Evolutionary conservation across 2,888 invertebrate genomes (phyloP).

Genomic region (Hirudinaria manillensis): DNA sequence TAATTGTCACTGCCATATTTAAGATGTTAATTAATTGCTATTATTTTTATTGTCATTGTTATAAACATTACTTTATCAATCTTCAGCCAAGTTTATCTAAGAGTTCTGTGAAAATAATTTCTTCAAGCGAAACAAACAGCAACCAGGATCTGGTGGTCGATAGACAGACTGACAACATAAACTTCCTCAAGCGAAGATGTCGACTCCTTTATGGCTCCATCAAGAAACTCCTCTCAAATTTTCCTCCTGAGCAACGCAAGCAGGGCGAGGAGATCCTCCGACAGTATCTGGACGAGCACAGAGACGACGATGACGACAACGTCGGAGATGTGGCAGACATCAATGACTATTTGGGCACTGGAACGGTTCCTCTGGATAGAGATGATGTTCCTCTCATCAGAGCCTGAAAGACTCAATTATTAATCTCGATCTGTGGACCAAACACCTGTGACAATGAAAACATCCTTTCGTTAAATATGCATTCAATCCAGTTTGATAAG

Average conservation of each 20-base stretch:
- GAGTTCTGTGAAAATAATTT: not conserved
- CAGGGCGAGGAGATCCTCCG: not conserved
- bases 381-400: conserved; percentile 10
- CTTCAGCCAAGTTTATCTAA: too few species aligned
- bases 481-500: too few species aligned
- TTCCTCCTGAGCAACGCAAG: conserved; percentile 7
- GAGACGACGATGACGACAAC: conserved; percentile 2
- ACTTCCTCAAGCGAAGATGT: conserved; percentile 4
- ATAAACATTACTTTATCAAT: too few species aligned
- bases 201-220: not conserved
- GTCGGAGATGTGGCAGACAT: not conserved
- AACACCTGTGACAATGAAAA: too few species aligned
- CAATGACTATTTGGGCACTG: not conserved
- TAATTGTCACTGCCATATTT: too few species aligned
- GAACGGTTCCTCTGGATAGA: not conserved
- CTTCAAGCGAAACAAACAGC: not conserved
- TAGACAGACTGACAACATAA: not conserved
- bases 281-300: conserved; percentile 10
- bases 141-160: conserved; percentile 6
- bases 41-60: not conserved
- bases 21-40: too few species aligned
- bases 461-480: too few species aligned
- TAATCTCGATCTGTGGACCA: too few species aligned
- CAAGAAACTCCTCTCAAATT: not conserved
- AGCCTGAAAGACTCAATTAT: not conserved